Conservation (phyloP, 2,113 vertebrate genomes). For the Lota lota region DNA sequence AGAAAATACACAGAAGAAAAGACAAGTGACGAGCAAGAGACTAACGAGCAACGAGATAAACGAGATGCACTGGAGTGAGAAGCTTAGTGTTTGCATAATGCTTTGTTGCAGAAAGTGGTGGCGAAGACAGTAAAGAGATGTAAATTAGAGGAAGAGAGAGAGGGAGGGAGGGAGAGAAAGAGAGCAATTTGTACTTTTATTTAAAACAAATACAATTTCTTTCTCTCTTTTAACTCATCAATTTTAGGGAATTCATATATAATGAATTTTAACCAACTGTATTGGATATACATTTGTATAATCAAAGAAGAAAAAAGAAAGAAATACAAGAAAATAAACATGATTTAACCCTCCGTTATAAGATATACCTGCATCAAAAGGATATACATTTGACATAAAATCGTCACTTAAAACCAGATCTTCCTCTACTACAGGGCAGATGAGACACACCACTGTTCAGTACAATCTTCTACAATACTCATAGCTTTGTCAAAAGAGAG, state of each 20-base stretch:
- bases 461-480: too few species aligned
- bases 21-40: constrained; percentile 8
- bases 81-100: constrained; percentile 17
- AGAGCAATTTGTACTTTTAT: neutral
- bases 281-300: too few species aligned
- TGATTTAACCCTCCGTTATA: too few species aligned
- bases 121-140: neutral
- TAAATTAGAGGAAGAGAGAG: constrained; percentile 3
- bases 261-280: too few species aligned
- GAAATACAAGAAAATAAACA: constrained; percentile 39
- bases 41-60: constrained; percentile 13
- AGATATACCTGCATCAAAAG: too few species aligned
- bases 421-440: constrained; percentile 3
- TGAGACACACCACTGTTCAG: neutral
- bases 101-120: neutral
- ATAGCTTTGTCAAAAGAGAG: neutral
- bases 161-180: constrained; percentile 8
- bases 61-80: constrained; percentile 10
- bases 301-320: constrained; percentile 23
- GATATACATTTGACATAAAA: too few species aligned
- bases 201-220: too few species aligned
- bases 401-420: too few species aligned
- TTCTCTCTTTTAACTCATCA: too few species aligned
- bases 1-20: constrained; percentile 1
- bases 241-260: too few species aligned